Conservation (phyloP, 2,797 vertebrate species). For the Paguma larvata region DNA sequence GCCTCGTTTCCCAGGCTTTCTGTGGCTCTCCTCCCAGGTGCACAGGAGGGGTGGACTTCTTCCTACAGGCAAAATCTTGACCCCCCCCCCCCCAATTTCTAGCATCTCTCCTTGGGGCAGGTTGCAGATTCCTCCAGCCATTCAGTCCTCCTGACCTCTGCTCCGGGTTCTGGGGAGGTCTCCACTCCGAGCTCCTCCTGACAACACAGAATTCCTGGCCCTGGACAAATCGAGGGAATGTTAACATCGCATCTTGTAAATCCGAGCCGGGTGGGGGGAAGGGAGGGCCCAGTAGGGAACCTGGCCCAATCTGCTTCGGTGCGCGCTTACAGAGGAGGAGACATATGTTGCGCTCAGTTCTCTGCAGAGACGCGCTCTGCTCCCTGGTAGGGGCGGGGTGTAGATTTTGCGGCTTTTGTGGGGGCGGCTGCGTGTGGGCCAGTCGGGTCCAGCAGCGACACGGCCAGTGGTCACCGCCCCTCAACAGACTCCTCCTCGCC, state of each 20-base stretch:
- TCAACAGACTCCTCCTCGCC: not conserved
- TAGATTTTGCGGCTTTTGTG: not conserved
- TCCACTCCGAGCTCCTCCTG: not conserved
- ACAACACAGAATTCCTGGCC: not conserved
- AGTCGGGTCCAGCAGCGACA: not conserved
- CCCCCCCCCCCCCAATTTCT: not conserved
- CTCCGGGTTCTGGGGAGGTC: not conserved
- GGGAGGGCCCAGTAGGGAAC: not conserved
- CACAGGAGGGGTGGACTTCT: no score
- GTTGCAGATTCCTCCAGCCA: not conserved
- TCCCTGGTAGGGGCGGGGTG: not conserved
- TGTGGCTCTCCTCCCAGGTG: not conserved
- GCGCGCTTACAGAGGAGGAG: slow-evolving; percentile 10
- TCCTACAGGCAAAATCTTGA: not conserved
- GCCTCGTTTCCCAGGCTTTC: not conserved
- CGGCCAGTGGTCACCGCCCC: not conserved
- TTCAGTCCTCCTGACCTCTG: not conserved
- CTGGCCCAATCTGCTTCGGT: slow-evolving; percentile 45
- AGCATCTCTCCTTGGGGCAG: not conserved
- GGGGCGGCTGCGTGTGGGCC: not conserved
- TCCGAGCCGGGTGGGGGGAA: not conserved
- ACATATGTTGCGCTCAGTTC: slow-evolving; percentile 65
- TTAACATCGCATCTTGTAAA: slow-evolving; percentile 69
- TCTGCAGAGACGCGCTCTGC: slow-evolving; percentile 18
- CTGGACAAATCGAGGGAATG: not conserved